A percentile compares a stretch with the other conserved stretches of the same genome.
Evolutionary conservation across 2,113 vertebrate species (phyloP).

Genomic region (Dipodomys stephensi): DNA sequence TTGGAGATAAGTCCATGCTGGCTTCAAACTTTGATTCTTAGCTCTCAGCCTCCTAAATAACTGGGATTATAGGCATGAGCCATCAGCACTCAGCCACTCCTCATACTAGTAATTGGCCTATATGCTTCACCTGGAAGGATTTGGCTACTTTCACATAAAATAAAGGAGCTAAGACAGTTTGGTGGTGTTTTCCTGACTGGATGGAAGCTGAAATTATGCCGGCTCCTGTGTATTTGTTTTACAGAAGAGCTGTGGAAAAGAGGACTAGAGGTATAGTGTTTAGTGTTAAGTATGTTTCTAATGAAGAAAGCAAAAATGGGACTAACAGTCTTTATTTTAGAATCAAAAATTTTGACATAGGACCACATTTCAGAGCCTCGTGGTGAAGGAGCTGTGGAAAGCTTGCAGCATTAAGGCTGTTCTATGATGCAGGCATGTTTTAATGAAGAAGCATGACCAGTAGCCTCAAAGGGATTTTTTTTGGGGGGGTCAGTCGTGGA

Average conservation of each 20-base stretch:
- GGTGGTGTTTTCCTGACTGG: slow-evolving; percentile 7
- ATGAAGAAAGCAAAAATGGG: slow-evolving; percentile 45
- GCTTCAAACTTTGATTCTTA: too few species aligned
- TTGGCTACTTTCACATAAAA: slow-evolving; percentile 52
- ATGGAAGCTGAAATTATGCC: neutral
- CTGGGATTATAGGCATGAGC: too few species aligned
- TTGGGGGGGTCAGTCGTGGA: too few species aligned
- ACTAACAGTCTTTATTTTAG: slow-evolving; percentile 56
- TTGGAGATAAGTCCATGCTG: too few species aligned
- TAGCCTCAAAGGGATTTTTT: slow-evolving; percentile 62
- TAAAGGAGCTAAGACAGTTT: slow-evolving; percentile 23
- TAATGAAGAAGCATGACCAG: slow-evolving; percentile 60
- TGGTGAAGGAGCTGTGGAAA: slow-evolving; percentile 26
- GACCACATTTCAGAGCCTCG: slow-evolving; percentile 33
- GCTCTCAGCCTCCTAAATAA: too few species aligned
- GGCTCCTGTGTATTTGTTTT: neutral
- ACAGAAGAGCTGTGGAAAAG: slow-evolving; percentile 16
- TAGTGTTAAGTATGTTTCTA: neutral
- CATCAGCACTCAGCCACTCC: too few species aligned
- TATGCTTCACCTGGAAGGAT: neutral
- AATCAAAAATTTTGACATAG: slow-evolving; percentile 53
- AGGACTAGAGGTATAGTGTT: neutral
- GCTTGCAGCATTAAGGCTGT: slow-evolving; percentile 34
- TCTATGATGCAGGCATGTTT: slow-evolving; percentile 51
- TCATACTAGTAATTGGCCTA: neutral